phyloP scores from a whole-genome alignment of 2,888 invertebrate species.

The Drosophila stalkeri region DNA sequence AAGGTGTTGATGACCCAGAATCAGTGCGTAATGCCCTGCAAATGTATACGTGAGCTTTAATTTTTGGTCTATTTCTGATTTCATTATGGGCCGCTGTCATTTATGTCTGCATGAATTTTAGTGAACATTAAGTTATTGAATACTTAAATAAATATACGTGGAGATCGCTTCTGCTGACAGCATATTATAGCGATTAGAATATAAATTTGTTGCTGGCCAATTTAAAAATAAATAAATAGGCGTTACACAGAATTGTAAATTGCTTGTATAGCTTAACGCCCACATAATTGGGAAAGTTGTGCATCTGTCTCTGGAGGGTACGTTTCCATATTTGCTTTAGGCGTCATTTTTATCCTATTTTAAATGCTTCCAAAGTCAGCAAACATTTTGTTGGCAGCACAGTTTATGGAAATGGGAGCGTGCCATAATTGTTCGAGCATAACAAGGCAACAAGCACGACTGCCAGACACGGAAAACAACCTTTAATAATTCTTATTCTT shows the following conservation, averaged over 20 bases:
- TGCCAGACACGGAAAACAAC: not conserved
- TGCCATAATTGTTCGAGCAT: not conserved
- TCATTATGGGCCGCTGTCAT: constrained; percentile 10
- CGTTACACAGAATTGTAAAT: constrained; percentile 4
- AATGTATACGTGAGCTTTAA: constrained; percentile 16
- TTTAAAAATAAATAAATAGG: not conserved
- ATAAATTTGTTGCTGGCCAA: not conserved
- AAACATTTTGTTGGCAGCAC: constrained; percentile 25
- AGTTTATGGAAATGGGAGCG: not conserved
- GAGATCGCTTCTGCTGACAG: not conserved
- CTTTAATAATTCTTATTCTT: not conserved
- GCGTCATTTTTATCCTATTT: constrained; percentile 23
- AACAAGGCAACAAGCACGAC: constrained; percentile 1
- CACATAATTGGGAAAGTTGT: constrained; percentile 25
- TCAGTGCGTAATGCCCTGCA: constrained; percentile 22
- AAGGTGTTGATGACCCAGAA: constrained; percentile 32
- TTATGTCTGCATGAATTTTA: not conserved
- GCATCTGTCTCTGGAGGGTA: constrained; percentile 3
- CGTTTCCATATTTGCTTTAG: constrained; percentile 22
- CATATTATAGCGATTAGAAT: not conserved
- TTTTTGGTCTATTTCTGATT: constrained; percentile 24
- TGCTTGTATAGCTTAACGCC: constrained; percentile 2
- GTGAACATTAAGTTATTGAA: not conserved
- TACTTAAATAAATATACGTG: not conserved
- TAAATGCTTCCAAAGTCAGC: constrained; percentile 23